Conservation (phyloP, 2,113 vertebrate species). For the Abramis brama region DNA sequence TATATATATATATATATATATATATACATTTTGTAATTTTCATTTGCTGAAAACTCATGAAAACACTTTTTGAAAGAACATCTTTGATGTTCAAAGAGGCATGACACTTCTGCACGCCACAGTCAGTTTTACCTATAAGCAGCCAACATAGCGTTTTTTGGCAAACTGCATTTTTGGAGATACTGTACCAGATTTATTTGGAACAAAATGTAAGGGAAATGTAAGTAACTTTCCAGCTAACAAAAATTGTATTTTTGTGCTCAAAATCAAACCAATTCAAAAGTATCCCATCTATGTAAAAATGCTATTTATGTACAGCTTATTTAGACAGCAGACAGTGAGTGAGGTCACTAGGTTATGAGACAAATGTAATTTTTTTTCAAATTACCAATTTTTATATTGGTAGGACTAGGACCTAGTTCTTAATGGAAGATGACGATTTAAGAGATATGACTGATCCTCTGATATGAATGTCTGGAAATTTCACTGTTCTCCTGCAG, state of each 20-base stretch:
- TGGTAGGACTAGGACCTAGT: neutral
- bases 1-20: no score
- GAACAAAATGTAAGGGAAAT: neutral
- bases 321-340: neutral
- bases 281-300: neutral
- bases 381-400: neutral
- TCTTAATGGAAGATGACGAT: neutral
- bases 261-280: no score
- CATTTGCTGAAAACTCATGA: no score
- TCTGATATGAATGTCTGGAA: neutral
- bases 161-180: neutral
- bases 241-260: neutral
- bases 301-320: neutral
- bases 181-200: neutral
- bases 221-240: neutral
- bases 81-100: no score
- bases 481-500: conserved; percentile 2
- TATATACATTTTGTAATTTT: no score
- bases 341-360: neutral
- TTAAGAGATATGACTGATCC: neutral
- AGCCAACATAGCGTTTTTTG: neutral
- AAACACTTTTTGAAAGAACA: no score
- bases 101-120: neutral
- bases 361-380: neutral
- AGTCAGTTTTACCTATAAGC: neutral